These are phyloP conservation scores for Acropora yongei DNA, from an alignment of 64 coral and sea anemone species.

Conservation along the genomic window DNA sequence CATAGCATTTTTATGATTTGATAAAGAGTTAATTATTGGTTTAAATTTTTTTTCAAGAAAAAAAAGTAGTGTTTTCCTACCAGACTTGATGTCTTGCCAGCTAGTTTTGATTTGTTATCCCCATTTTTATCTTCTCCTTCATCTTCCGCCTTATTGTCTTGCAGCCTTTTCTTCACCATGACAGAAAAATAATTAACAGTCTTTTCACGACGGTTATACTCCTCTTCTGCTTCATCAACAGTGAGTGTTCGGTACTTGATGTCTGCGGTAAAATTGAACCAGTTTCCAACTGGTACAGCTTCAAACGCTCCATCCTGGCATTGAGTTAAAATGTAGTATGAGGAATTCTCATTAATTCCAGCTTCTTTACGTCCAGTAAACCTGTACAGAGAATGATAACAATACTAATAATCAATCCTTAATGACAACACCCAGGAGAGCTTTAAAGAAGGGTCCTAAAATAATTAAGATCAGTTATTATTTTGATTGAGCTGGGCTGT, in stretches of 20 bases:
- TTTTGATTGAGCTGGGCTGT: no score
- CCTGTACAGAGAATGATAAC: conserved; percentile 20
- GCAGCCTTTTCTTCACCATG: conserved; percentile 95
- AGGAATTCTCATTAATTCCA: conserved; percentile 94
- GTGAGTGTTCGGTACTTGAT: conserved; percentile 92
- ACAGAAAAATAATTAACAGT: conserved; percentile 98
- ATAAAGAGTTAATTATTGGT: background rate
- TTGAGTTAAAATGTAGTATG: conserved; percentile 96
- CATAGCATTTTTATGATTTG: no score
- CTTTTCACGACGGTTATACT: conserved; percentile 85
- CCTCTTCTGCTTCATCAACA: conserved; percentile 97
- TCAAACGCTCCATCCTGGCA: conserved; percentile 94
- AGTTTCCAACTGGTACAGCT: conserved; percentile 85
- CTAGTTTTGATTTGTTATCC: conserved; percentile 42
- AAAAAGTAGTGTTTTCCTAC: conserved; percentile 21
- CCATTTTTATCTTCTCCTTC: conserved; percentile 36
- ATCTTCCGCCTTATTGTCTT: conserved; percentile 75
- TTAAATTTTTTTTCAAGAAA: background rate
- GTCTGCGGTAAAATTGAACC: conserved; percentile 92
- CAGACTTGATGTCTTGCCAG: conserved; percentile 52
- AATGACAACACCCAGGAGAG: no score
- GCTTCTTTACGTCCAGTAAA: conserved; percentile 94
- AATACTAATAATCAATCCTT: no score
- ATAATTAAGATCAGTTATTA: no score
- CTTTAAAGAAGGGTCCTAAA: no score